Evolutionary conservation across 2,113 vertebrate species (phyloP).

Genomic region (Arenaria interpres): DNA sequence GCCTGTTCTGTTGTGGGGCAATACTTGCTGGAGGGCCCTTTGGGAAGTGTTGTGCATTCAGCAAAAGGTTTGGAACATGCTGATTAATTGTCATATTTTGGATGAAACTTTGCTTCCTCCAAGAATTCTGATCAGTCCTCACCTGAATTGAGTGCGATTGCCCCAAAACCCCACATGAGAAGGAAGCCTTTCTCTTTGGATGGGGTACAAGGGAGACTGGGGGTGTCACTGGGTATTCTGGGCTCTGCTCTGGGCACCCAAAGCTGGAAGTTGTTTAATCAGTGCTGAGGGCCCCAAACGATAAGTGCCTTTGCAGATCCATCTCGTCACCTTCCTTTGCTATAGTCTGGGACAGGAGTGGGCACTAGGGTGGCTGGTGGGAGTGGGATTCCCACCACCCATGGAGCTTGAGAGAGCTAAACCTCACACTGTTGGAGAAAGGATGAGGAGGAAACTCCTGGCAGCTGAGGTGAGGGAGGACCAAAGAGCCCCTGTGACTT

Average conservation of each 20-base stretch:
- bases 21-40: not conserved
- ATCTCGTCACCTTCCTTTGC: not conserved
- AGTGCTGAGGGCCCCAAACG: not conserved
- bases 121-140: not conserved
- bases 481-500: not conserved
- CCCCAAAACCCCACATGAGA: not conserved
- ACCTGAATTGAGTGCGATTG: not conserved
- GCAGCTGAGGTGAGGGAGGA: conserved; percentile 1
- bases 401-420: not conserved
- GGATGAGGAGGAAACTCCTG: not conserved
- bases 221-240: fast-evolving
- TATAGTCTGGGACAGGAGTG: not conserved
- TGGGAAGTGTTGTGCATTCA: not conserved
- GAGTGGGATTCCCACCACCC: not conserved
- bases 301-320: not conserved
- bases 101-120: not conserved
- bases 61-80: not conserved
- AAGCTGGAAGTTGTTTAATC: not conserved
- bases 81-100: not conserved
- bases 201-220: fast-evolving
- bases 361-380: not conserved
- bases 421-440: not conserved
- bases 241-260: not conserved
- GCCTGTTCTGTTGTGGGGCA: fast-evolving
- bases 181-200: not conserved